Base-by-base conservation (phyloP, 2,888 invertebrate species). In the Diplazon laetatorius region DNA sequence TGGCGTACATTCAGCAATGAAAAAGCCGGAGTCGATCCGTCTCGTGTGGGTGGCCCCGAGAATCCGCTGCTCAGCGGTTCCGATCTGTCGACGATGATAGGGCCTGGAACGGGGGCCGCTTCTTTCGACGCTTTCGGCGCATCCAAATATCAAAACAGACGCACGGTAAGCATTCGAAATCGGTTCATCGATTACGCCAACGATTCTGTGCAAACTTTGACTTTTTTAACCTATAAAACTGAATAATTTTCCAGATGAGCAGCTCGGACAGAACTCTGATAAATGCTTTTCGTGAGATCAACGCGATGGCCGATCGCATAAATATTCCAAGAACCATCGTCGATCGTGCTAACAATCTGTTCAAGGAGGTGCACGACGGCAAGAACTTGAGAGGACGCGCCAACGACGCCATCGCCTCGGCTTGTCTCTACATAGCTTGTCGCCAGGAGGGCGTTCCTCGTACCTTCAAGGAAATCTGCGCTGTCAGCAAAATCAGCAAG, bases 1-100 rank as follows among this genome's bases (percentile, higher is more conserved):
- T 99, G 99, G 99, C 94, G 99, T 90, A 99, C 99, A 76, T 99
- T 99, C 92, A 98, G 98, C 88, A 99, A 99, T 91, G 99, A 99
- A 90, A 99, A 98, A 89, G 95, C 96, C 68, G 97, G 97, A 8
- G 97, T 97, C 0, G 99, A 99, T 92, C 99, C 99, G 3, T 98
- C 98, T 92, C 98, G 99, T 96, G 99, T 99, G 81, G 99, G 99
- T 93, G 99, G 99, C 0, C 98, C 99, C 0, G 99, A 99, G 92
- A 99, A 99, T 92, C 97, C 98, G 0, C 92, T 99, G 2, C 93
- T 99, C 0, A 97, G 97, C 86, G 98, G 99, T 0, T 97, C 98
- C 50, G 99, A 99, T 91, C 93, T 99, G 25, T 98, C 98, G 0
- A 99, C 99, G 8, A 97, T 98, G 92, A 99, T 99, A 84, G 98